Evolutionary conservation across 1,140 invertebrate genomes (phyloP), one percentile per base, ranked within the genome.

Genomic region (Drosophila ercepeae): DNA sequence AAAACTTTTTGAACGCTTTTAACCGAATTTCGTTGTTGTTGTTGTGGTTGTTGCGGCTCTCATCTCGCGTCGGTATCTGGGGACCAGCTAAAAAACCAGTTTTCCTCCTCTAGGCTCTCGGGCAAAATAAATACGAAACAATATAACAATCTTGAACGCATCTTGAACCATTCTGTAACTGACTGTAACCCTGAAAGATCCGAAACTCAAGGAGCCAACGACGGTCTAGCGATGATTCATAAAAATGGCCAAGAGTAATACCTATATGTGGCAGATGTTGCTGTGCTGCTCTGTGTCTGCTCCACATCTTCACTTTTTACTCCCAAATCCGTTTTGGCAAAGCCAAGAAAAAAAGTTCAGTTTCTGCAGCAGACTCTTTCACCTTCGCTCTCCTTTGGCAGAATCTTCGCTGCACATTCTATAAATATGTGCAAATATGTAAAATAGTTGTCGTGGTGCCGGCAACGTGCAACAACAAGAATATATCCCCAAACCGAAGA

Each of bases 341-440:
- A 8, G 16, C 16, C 16, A 18, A 67, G 18, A 11, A 13, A 49
- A 29, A 65, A 52, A 52, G 52, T 67, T 23, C 48, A 34, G 46
- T 67, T 51, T 65, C 60, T 29, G 8, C 25, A 21, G 42, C 34
- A 50, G 34, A 63, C 23, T 32, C 58, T 50, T 32, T 32, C 29
- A 32, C 25, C 8, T 39, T 46, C 25, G 8, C n/a, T 49, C 44
- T 58, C 23, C 23, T 14, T n/a, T 48, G 44, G 42, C 44, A 48
- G 8, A 25, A 9, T 61, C 60, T 39, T 63, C 13, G 57, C 25
- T 36, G 50, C 50, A 52, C 51, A 79, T 82, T 81, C 77, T 81
- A 81, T 82, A 81, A 81, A 81, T 81, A 79, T 75, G 58, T 77
- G 36, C 25, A 59, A 81, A 75, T 73, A 78, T 78, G 68, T 67